Evolutionary conservation across 1,140 invertebrate genomes (phyloP).

Genomic region (Drosophila pseudoananassae): DNA sequence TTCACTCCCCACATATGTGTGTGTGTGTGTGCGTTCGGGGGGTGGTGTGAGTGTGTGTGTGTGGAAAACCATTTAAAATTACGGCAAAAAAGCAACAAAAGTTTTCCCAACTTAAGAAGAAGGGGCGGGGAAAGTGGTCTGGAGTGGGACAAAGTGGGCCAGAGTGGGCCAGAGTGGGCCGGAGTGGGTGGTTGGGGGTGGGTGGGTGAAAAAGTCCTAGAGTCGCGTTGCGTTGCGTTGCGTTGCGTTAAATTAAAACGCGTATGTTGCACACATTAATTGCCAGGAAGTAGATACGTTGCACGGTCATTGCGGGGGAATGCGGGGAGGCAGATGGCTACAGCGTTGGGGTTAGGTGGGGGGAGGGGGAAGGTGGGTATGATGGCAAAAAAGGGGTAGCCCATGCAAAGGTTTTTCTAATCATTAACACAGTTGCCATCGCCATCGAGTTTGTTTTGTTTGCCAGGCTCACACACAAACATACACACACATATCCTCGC

Average conservation of each 20-base stretch:
- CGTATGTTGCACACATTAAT: slow-evolving; percentile 83
- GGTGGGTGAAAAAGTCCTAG: slow-evolving; percentile 19
- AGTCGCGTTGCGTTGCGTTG: slow-evolving; percentile 46
- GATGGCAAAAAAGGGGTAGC: slow-evolving; percentile 22
- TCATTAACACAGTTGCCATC: slow-evolving; percentile 77
- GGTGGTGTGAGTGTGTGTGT: slow-evolving; percentile 12
- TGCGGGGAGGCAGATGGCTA: background rate
- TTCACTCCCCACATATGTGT: slow-evolving; percentile 3
- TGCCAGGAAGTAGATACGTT: slow-evolving; percentile 73
- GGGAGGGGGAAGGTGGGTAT: background rate
- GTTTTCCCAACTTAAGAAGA: slow-evolving; percentile 41
- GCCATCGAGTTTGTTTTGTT: slow-evolving; percentile 52
- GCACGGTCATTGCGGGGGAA: slow-evolving; percentile 5
- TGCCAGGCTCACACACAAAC: slow-evolving; percentile 30
- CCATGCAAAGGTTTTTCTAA: slow-evolving; percentile 75
- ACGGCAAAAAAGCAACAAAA: slow-evolving; percentile 74
- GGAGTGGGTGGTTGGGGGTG: slow-evolving; percentile 1
- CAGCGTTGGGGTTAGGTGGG: too few relatives aligned
- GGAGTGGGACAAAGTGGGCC: slow-evolving; percentile 3
- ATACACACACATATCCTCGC: slow-evolving; percentile 13
- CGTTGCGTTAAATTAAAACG: slow-evolving; percentile 76
- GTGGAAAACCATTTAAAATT: slow-evolving; percentile 76
- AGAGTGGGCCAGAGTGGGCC: slow-evolving; percentile 2
- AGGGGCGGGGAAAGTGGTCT: background rate
- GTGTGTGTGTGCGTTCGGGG: background rate